These are phyloP conservation scores for Diorhabda elongata DNA, from an alignment of 1,140 invertebrate species.

Conservation along the genomic window DNA sequence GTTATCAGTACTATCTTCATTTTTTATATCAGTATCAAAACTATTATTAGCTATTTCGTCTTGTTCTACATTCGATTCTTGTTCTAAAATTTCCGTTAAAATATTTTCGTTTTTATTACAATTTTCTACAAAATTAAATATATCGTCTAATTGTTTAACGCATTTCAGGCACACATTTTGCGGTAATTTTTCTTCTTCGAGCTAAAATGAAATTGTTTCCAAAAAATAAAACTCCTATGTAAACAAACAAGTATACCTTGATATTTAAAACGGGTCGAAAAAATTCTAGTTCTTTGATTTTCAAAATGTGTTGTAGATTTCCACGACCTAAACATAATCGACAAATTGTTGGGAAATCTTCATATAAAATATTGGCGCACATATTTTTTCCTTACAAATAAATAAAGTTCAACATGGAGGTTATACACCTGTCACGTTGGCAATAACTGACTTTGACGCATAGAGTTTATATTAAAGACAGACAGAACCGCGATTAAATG, in stretches of 20 bases:
- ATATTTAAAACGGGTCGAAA: not conserved
- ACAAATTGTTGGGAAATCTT: conserved; percentile 16
- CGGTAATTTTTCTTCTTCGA: conserved; percentile 10
- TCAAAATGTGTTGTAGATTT: not conserved
- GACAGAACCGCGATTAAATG: too few relatives aligned
- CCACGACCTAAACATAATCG: conserved; percentile 4
- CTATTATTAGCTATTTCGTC: not conserved
- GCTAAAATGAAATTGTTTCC: not conserved
- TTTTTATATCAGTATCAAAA: conserved; percentile 7
- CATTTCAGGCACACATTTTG: conserved; percentile 3
- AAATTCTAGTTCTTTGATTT: conserved; percentile 4
- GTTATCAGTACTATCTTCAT: not conserved
- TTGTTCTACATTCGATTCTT: conserved; percentile 2
- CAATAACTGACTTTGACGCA: not conserved
- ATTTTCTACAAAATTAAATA: conserved; percentile 6
- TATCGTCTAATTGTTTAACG: conserved; percentile 6
- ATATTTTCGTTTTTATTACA: conserved; percentile 9
- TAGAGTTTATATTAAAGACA: too few relatives aligned
- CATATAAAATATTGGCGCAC: not conserved
- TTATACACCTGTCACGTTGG: conserved; percentile 8
- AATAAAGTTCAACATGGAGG: not conserved
- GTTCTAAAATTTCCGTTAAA: not conserved
- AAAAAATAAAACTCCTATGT: not conserved
- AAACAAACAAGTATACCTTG: conserved; percentile 4
- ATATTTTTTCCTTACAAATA: not conserved